Evolutionary conservation across 2,113 vertebrate genomes (phyloP), one percentile per base, ranked within the genome.

Genomic region (Merops nubicus): DNA sequence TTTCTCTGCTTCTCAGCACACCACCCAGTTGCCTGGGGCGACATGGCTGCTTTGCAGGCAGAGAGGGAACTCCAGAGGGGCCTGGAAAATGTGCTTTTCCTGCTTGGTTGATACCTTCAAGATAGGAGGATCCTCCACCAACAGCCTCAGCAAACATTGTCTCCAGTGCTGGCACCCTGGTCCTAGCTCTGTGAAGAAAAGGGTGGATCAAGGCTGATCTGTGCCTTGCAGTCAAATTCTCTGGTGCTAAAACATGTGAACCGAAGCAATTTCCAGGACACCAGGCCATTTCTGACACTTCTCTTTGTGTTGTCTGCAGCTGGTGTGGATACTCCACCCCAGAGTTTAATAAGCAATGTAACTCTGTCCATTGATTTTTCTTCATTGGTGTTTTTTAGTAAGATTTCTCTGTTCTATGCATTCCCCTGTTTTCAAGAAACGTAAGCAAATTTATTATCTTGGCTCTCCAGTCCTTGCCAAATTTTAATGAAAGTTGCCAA

Each of bases 291-390:
- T 92, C 83, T 95, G 70, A 83, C 64, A 31, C 48, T 31, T 42
- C 8, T 42, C 11, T 85, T 67, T 83, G 43, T 29, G 12, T 72
- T 48, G 29, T 76, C 38, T 73, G 47, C 31, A 51, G 68, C 72
- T 60, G 78, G 20, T 68, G 22, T 67, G 51, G 47, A 8, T 63
- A 82, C 28, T 69, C 14, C 21, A 67, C 76, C 73, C n/a, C 38
- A 73, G 48, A 92, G 9, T 72, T 28, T 65, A 57, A 65, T 60
- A 73, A 83, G 45, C 34, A 85, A 57, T 75, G 54, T 56, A 85
- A 26, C 18, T 82, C 40, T 50, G 12, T 88, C 40, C 28, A 69
- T 62, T 80, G 63, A 91, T 96, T 97, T 94, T 95, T 28, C 67
- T 89, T 13, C 18, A 3, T 34, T 65, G 63, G 28, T 1, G 7